phyloP scores from a whole-genome alignment of 2,113 vertebrate genomes.

The Apeltes quadracus region DNA sequence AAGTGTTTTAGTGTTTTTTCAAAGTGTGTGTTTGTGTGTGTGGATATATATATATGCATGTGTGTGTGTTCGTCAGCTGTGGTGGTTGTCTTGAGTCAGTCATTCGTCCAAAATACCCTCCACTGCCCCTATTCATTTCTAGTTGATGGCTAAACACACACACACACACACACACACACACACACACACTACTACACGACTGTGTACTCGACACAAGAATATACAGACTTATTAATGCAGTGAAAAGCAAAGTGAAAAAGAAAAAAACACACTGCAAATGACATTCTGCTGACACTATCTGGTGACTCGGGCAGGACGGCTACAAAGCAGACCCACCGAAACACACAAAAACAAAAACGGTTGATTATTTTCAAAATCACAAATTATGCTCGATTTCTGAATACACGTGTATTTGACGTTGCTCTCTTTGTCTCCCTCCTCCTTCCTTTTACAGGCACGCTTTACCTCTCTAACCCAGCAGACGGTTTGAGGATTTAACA shows the following conservation, averaged over 20 bases:
- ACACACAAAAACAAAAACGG: no score
- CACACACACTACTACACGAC: background rate
- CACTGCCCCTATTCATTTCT: slow-evolving; percentile 27
- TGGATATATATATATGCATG: slow-evolving; percentile 10
- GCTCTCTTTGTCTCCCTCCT: background rate
- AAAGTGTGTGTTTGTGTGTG: slow-evolving; percentile 9
- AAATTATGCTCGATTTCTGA: background rate
- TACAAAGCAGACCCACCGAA: no score
- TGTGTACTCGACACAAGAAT: background rate
- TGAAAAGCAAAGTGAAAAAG: background rate
- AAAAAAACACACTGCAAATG: background rate
- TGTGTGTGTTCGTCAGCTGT: slow-evolving; percentile 44
- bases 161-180: background rate
- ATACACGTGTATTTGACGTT: background rate
- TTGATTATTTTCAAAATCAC: no score
- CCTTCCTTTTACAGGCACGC: background rate
- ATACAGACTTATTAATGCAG: background rate
- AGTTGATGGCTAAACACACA: slow-evolving; percentile 29
- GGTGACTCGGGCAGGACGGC: no score
- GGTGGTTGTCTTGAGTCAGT: slow-evolving; percentile 61
- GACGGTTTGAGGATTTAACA: slow-evolving; percentile 12
- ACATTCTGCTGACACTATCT: background rate
- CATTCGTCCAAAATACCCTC: slow-evolving; percentile 54
- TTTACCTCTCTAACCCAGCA: slow-evolving; percentile 18
- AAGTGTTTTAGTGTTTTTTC: slow-evolving; percentile 72